Evolutionary conservation across 2,797 vertebrate species (phyloP).

Genomic region (Pipistrellus nathusii): DNA sequence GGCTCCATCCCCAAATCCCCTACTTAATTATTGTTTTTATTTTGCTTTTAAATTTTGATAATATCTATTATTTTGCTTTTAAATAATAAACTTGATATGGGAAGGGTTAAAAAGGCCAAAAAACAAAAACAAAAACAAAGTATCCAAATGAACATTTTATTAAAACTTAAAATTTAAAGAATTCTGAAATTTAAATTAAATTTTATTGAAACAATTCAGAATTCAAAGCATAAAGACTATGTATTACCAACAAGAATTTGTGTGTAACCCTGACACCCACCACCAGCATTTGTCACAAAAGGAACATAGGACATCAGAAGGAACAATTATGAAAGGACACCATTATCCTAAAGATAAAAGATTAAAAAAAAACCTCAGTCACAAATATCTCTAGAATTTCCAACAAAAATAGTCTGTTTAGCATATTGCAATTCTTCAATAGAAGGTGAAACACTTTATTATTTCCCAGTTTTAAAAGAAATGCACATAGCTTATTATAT

Average conservation of each 20-base stretch:
- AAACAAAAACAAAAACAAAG: background rate
- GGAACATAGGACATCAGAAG: background rate
- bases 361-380: background rate
- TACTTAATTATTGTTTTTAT: too few species aligned
- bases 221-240: constrained; percentile 30
- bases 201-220: constrained; percentile 50
- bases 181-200: constrained; percentile 49
- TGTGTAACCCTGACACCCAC: background rate
- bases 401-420: background rate
- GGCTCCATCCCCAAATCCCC: background rate
- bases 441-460: background rate
- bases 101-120: constrained; percentile 27
- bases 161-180: constrained; percentile 56
- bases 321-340: constrained; percentile 40
- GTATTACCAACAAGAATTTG: constrained; percentile 19
- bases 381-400: constrained; percentile 5
- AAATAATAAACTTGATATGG: constrained; percentile 41
- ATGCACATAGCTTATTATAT: background rate
- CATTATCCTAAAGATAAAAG: background rate
- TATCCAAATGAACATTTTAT: constrained; percentile 7
- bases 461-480: constrained; percentile 35
- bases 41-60: too few species aligned
- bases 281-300: constrained; percentile 38
- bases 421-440: background rate
- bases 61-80: background rate